Conservation (phyloP, 2,797 vertebrate species). For the Falco naumanni region DNA sequence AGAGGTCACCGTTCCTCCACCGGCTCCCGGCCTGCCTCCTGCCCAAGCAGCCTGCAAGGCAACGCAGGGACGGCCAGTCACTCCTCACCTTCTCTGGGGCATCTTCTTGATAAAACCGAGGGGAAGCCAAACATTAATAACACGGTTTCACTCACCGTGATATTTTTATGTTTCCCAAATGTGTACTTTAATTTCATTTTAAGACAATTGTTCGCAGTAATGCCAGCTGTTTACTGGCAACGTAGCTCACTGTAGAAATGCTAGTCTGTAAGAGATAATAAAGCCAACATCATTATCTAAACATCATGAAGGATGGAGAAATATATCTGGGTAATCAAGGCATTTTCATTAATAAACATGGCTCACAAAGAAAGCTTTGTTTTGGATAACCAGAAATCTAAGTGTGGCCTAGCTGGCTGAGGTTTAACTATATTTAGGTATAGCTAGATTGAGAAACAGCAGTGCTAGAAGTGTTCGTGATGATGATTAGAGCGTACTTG, state of each 20-base stretch:
- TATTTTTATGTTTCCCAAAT: constrained; percentile 34
- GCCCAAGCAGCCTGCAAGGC: neutral
- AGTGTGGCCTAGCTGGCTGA: neutral
- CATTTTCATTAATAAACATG: neutral
- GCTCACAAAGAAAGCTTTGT: neutral
- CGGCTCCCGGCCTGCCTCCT: neutral
- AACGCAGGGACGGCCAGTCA: neutral
- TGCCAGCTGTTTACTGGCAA: neutral
- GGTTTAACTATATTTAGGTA: constrained; percentile 15
- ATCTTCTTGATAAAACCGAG: constrained; percentile 24
- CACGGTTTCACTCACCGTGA: neutral
- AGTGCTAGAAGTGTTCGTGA: neutral
- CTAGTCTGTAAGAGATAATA: neutral
- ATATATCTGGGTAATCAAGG: neutral
- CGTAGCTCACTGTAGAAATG: neutral
- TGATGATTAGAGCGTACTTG: neutral
- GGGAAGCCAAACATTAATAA: constrained; percentile 27
- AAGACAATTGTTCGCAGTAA: neutral
- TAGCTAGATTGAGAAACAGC: neutral
- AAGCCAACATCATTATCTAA: neutral
- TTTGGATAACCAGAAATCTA: constrained; percentile 1
- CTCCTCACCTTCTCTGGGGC: constrained; percentile 2
- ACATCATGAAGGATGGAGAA: neutral
- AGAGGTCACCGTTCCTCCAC: constrained; percentile 80
- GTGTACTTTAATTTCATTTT: constrained; percentile 5